Base-by-base conservation (phyloP, 23 tunicate genomes). In the Halocynthia aurantium region DNA sequence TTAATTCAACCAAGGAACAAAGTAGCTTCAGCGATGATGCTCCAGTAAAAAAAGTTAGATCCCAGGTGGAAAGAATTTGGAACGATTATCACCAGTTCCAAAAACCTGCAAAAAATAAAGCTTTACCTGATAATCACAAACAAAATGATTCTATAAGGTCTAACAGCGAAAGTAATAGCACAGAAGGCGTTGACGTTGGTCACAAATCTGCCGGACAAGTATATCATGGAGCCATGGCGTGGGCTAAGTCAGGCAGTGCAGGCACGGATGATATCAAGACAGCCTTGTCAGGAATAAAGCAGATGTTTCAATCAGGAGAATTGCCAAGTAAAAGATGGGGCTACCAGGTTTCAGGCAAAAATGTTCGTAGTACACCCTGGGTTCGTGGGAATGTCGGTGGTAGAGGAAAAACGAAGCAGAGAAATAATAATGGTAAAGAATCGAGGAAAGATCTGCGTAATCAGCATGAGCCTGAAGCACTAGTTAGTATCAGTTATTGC, bases 251-350 rank as follows among this genome's bases (percentile, higher is more conserved):
- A 8, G 56, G 70, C 56, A 15, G 63, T 4, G 57, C 15, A 13
- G 15, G 21, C 0, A 74, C 56, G 0, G 62, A 31, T 31, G 44
- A 31, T 31, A 31, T 74, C 20, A n/a, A 76, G 20, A 55, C 40
- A 7, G 49, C 66, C 10, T 8, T 83, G 22, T 21, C 8, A 6
- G 87, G 66, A 9, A 83, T 83, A 7, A 68, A 51, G 49, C 62
- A 57, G 52, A 62, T 80, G 76, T 85, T 79, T 55, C 64, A 80
- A 19, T 22, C 81, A 21, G 90, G 90, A 5, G 90, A 80, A 52
- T 55, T 80, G 51, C 90, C 90, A 19, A 50, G 84, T 50, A 80
- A 85, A 53, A 73, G 62, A 31, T 85, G 90, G 84, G 62, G 71
- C 53, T 75, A 79, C 20, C 67, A 73, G 55, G 74, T n/a, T 8